Evolutionary conservation across 2,888 invertebrate genomes (phyloP).

Genomic region (Blastobasis adustella): DNA sequence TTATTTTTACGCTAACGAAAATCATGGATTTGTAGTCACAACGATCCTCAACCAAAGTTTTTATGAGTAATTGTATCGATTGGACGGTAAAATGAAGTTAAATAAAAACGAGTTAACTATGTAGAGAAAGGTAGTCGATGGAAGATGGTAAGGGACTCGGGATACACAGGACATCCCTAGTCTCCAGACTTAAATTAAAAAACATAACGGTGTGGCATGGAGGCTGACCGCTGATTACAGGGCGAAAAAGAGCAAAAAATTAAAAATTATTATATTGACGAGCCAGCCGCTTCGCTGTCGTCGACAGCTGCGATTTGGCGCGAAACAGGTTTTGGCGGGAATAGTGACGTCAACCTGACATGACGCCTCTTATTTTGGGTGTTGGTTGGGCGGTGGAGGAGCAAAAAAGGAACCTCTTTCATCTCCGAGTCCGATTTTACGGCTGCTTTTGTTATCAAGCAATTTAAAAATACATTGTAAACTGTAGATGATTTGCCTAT

Average conservation of each 20-base stretch:
- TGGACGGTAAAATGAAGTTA: no score
- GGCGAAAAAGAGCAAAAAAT: not conserved
- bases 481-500: no score
- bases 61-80: no score
- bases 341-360: conserved; percentile 61
- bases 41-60: no score
- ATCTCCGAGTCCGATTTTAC: conserved; percentile 44
- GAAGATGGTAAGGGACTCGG: no score
- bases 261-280: conserved; percentile 14
- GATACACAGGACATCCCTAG: no score
- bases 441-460: conserved; percentile 26
- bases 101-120: no score
- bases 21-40: no score
- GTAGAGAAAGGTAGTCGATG: no score
- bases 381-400: conserved; percentile 9
- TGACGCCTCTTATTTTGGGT: conserved; percentile 43
- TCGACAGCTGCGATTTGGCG: conserved; percentile 71
- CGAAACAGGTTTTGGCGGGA: conserved; percentile 65
- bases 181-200: conserved; percentile 24
- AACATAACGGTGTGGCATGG: conserved; percentile 60
- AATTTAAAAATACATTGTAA: no score
- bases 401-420: conserved; percentile 48
- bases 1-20: no score
- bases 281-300: conserved; percentile 40
- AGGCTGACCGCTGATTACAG: conserved; percentile 34